Evolutionary conservation across 2,113 vertebrate genomes (phyloP).

Genomic region (Toxotes jaculatrix): DNA sequence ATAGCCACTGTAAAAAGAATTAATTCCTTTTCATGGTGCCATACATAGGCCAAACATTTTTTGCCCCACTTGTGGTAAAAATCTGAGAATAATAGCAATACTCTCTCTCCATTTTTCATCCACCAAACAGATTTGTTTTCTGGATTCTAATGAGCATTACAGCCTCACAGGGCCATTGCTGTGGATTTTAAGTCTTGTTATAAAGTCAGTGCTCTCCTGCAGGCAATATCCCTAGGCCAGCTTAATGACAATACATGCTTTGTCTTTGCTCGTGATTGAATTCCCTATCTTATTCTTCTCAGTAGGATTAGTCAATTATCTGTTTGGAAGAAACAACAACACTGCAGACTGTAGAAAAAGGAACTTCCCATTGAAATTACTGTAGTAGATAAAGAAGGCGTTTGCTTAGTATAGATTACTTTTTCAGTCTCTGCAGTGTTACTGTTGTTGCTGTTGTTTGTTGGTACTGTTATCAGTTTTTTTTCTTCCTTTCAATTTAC

Average conservation of each 20-base stretch:
- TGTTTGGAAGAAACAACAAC: slow-evolving; percentile 32
- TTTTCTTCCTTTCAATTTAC: slow-evolving; percentile 33
- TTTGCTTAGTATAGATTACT: slow-evolving; percentile 23
- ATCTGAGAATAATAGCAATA: neutral
- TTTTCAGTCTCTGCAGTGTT: slow-evolving; percentile 1
- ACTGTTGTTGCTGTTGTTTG: slow-evolving; percentile 15
- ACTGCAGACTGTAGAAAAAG: neutral
- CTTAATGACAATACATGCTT: slow-evolving; percentile 11
- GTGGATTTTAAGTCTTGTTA: slow-evolving; percentile 5
- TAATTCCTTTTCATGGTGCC: neutral
- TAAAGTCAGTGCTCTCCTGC: slow-evolving; percentile 9
- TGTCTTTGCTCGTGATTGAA: neutral
- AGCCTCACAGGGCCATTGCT: neutral
- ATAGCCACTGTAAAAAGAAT: neutral
- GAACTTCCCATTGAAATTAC: neutral
- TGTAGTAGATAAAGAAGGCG: slow-evolving; percentile 4
- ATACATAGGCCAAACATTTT: neutral
- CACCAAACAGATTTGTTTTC: neutral
- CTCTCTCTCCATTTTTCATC: neutral
- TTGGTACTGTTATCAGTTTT: neutral
- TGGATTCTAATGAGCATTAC: neutral
- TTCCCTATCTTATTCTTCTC: slow-evolving; percentile 5
- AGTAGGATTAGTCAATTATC: neutral
- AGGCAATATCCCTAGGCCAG: neutral
- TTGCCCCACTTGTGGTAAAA: neutral